These are phyloP conservation scores for Drosophila ezoana DNA, from an alignment of 2,888 invertebrate species.

Conservation along the genomic window DNA sequence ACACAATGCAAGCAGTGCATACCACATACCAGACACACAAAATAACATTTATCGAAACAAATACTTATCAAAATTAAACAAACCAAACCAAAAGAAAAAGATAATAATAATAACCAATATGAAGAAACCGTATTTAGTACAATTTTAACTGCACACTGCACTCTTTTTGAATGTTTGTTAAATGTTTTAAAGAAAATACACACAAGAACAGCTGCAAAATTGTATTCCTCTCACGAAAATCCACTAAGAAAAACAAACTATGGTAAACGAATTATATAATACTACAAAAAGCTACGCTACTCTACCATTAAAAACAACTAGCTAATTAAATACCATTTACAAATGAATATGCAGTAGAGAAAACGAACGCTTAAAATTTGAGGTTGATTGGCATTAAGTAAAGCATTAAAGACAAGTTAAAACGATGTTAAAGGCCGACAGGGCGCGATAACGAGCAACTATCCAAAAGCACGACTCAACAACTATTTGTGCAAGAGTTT, in stretches of 20 bases:
- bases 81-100: constrained; percentile 30
- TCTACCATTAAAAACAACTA: constrained; percentile 32
- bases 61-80: constrained; percentile 49
- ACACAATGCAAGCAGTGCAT: constrained; percentile 22
- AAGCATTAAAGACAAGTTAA: constrained; percentile 66
- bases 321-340: constrained; percentile 50
- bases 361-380: constrained; percentile 78
- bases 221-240: constrained; percentile 68
- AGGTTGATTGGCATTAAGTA: constrained; percentile 84
- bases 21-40: constrained; percentile 12
- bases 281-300: constrained; percentile 25
- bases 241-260: constrained; percentile 3
- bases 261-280: constrained; percentile 16
- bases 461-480: constrained; percentile 50
- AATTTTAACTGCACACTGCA: constrained; percentile 82
- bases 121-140: constrained; percentile 71
- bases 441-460: constrained; percentile 81
- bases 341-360: constrained; percentile 64
- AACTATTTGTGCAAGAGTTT: constrained; percentile 62
- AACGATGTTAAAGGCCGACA: constrained; percentile 82
- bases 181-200: constrained; percentile 59
- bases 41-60: constrained; percentile 30
- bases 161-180: constrained; percentile 80
- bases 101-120: constrained; percentile 14
- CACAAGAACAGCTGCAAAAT: constrained; percentile 72